Evolutionary conservation across 2,888 invertebrate genomes (phyloP).

Genomic region (Eledona agricola): DNA sequence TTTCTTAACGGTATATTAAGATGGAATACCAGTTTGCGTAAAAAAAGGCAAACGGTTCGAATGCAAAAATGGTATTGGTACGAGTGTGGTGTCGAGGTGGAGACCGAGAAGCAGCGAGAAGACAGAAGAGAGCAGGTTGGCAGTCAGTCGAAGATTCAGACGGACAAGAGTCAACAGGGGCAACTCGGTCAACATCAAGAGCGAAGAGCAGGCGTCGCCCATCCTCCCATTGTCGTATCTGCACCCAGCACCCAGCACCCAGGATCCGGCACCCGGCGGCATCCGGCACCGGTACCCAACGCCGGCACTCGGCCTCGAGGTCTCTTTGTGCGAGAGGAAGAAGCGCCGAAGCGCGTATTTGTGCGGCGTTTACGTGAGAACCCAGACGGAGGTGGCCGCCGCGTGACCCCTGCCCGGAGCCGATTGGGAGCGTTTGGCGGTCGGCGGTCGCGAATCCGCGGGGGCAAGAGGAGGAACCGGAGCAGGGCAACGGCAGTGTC

Average conservation of each 20-base stretch:
- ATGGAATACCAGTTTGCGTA: slow-evolving; percentile 52
- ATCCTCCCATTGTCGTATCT: slow-evolving; percentile 31
- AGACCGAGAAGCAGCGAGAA: slow-evolving; percentile 7
- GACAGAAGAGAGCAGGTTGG: slow-evolving; percentile 16
- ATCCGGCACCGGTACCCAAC: slow-evolving; percentile 13
- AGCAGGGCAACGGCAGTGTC: slow-evolving; percentile 40
- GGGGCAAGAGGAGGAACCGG: slow-evolving; percentile 39
- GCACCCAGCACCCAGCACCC: slow-evolving; percentile 11
- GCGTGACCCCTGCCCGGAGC: slow-evolving; percentile 36
- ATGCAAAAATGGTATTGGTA: slow-evolving; percentile 47
- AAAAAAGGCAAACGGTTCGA: slow-evolving; percentile 50
- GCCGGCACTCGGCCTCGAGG: slow-evolving; percentile 21
- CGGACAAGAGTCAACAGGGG: slow-evolving; percentile 39
- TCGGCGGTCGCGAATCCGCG: slow-evolving; percentile 35
- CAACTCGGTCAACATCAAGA: slow-evolving; percentile 39
- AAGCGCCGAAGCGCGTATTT: slow-evolving; percentile 16
- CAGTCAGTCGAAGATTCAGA: slow-evolving; percentile 40
- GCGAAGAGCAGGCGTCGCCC: slow-evolving; percentile 33
- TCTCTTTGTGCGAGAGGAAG: slow-evolving; percentile 26
- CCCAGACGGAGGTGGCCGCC: slow-evolving; percentile 25
- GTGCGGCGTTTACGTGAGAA: slow-evolving; percentile 18
- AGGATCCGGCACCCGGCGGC: slow-evolving; percentile 5
- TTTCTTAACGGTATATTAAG: slow-evolving; percentile 41
- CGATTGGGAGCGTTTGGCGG: slow-evolving; percentile 35
- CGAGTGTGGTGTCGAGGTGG: slow-evolving; percentile 15